Evolutionary conservation across 2,113 vertebrate genomes (phyloP), one percentile per base, ranked within the genome.

Genomic region (Mola mola): DNA sequence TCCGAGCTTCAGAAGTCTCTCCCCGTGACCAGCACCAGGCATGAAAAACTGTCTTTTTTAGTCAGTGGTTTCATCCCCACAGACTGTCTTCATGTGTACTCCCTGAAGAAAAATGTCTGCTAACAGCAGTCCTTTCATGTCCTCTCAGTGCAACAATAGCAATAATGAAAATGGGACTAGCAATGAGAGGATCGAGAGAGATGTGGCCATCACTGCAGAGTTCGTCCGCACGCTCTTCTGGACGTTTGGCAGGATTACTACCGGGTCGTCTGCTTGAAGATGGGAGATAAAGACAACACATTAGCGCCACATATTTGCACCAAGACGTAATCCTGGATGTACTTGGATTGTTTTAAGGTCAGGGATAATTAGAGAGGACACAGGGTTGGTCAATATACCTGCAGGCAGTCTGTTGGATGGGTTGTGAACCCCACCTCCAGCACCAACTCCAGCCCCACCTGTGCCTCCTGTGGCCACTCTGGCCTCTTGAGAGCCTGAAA

Each of bases 211-310:
- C 19, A 34, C 78, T 0, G 89, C 90, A 0, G 93, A 92, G 0
- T 90, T 93, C 5, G 92, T 93, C 65, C 93, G 91, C 4, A 93
- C 78, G 0, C 93, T 98, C 50, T 92, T 93, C 68, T 93, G 90
- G 40, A 98, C 91, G 2, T 92, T 85, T 8, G 93, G 91, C 52
- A 91, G 79, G 38, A 78, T 65, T 2, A 91, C 87, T 0, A 88
- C 89, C 1, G 94, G 93, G 58, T 95, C 93, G 38, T 95, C 95
- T 92, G 91, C 87, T 90, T 49, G 5, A 75, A 66, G 57, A 72
- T n/a, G 22, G n/a, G 13, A 60, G 64, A 75, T 16, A 46, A 55
- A 72, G 31, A 63, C 17, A 49, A 49, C 21, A 33, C 57, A 31
- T 63, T 72, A 75, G 44, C 34, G 42, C 47, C 11, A 8, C 41